Base-by-base conservation (phyloP, 2,797 vertebrate genomes). In the Apogon talboti region DNA sequence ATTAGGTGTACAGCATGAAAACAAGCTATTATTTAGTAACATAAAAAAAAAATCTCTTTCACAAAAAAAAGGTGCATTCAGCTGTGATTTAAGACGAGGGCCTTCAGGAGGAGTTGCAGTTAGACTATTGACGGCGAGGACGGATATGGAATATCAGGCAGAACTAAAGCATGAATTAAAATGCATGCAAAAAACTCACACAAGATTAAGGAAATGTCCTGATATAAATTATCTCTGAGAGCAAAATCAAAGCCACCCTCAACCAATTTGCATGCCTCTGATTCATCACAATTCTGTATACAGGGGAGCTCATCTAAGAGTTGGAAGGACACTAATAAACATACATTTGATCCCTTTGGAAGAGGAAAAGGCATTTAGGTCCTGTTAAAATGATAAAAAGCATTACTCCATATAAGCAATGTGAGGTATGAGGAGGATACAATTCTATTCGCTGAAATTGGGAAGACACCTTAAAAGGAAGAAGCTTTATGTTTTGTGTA, bases 361-460 rank as follows among this genome's bases (percentile, higher is more conserved):
- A 76, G 70, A 83, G 74, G 60, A 81, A 87, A 87, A 91, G 87
- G 87, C 88, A 88, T 87, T 86, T 81, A 90, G 87, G 87, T 92
- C 87, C 84, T 55, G 66, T 82, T 86, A 24, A 83, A 87, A 85
- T 71, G 65, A 84, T 63, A 79, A 62, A 49, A 79, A 87, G 85
- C 87, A 87, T 86, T 87, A 89, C 85, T 87, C 80, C 71, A 67
- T 76, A 80, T 68, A 89, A 89, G 85, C 83, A 83, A 86, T 81
- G 85, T 88, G 91, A 92, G 92, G 89, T 91, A 91, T 89, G 89
- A 90, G 65, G 84, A 88, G 86, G 89, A 88, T 86, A 88, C 84
- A 86, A 78, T 87, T 87, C 87, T 88, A 86, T 87, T 87, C 0
- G 83, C 86, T 91, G 83, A 84, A 82, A 66, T 66, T 74, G 87